Evolutionary conservation across 1,140 invertebrate genomes (phyloP), one percentile per base, ranked within the genome.

Genomic region (Dendroctonus valens): DNA sequence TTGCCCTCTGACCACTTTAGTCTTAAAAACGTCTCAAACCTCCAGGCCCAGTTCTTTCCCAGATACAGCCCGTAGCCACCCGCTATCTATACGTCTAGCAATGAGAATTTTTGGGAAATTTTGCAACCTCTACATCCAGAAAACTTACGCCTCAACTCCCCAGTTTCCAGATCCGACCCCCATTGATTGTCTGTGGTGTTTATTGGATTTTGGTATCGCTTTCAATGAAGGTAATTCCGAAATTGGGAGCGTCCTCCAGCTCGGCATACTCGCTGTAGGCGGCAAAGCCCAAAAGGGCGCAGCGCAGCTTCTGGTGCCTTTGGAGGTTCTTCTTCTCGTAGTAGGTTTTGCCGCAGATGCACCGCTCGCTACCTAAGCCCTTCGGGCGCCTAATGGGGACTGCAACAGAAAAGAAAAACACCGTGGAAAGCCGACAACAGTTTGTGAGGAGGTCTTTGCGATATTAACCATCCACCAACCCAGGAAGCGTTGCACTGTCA

Each of bases 311-410:
- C 38, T 69, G 70, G 49, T 73, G 72, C 15, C 72, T 52, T 44
- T 71, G 40, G 38, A 73, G 60, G 52, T 71, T 74, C 59, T 72
- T 72, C 38, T 65, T 72, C 57, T 74, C 69, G 58, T 72, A 72
- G 44, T 74, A 74, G 12, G 57, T 72, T 12, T 68, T 70, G 37
- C 72, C 72, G 57, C 72, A 74, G 8, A 66, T 55, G 44, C 72
- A 74, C 15, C 63, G 58, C 54, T 70, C 69, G 15, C 61, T 53
- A 7, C 72, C 72, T 37, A 49, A 41, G 38, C 72, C 72, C 65
- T 67, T 72, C n/a, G 72, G 72, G 41, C 72, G 60, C 40, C 72
- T 67, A 46, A 64, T 9, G 7, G 51, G 11, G n/a, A 12, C 54
- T 57, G 14, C 5, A 59, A 59, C 39, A 7, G 6, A 44, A 7